Evolutionary conservation across 1,140 invertebrate species (phyloP).

Genomic region (Tribolium madens): DNA sequence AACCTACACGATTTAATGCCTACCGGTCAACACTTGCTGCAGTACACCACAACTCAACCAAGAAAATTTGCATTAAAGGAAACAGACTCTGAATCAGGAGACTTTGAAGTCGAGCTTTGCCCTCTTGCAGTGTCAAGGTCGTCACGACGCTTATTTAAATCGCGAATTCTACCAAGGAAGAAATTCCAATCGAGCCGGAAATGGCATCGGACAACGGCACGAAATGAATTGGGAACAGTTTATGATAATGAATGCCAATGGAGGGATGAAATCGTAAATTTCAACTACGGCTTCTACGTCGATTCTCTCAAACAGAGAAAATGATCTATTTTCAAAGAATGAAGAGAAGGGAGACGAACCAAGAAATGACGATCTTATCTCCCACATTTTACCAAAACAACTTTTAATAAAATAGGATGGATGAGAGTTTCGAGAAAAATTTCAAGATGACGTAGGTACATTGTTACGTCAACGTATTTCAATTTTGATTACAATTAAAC

Average conservation of each 20-base stretch:
- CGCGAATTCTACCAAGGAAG: not conserved
- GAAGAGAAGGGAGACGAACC: not conserved
- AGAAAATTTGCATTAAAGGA: not conserved
- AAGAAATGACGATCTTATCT: conserved; percentile 24
- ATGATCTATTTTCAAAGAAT: not conserved
- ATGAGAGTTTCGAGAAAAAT: not conserved
- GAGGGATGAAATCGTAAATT: not conserved
- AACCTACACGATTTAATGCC: not conserved
- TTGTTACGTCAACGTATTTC: not conserved
- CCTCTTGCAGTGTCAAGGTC: not conserved
- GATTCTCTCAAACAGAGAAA: not conserved
- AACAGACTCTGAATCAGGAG: not conserved
- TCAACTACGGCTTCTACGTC: not conserved
- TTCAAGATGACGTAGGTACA: not conserved
- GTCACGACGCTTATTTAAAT: not conserved
- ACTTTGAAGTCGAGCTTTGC: not conserved
- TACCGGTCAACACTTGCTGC: not conserved
- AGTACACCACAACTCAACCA: not conserved
- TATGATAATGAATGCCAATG: not conserved
- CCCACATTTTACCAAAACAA: not conserved
- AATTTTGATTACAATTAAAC: not conserved
- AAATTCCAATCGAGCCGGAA: not conserved
- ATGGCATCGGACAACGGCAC: not conserved
- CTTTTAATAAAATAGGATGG: not conserved
- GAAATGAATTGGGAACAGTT: not conserved